Conservation (phyloP, 2,888 invertebrate genomes). For the Tenthredo scrophulariae region DNA sequence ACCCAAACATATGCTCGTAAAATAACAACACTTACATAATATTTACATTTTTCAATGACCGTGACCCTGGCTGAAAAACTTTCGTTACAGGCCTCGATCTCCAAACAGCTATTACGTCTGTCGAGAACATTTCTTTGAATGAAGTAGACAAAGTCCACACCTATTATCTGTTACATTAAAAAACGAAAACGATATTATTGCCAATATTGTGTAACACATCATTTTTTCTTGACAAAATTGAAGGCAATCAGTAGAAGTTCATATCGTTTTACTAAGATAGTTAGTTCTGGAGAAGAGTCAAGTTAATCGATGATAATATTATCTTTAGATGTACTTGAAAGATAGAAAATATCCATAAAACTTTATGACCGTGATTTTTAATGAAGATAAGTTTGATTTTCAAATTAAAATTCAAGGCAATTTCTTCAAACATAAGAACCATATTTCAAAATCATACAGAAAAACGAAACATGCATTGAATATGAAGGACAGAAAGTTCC, state of each 20-base stretch:
- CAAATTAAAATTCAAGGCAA: neutral
- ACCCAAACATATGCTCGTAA: constrained; percentile 10
- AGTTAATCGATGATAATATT: neutral
- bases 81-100: constrained; percentile 96
- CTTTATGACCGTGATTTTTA: neutral
- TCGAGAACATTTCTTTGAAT: constrained; percentile 94
- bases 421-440: neutral
- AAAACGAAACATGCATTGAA: neutral
- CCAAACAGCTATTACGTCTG: constrained; percentile 87
- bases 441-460: no score
- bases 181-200: neutral
- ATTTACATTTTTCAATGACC: constrained; percentile 93
- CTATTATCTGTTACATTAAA: constrained; percentile 86
- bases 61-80: constrained; percentile 91
- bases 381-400: neutral
- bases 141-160: constrained; percentile 94
- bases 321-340: constrained; percentile 1
- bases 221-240: neutral
- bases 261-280: neutral
- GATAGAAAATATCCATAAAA: neutral
- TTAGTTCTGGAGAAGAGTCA: neutral
- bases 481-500: constrained; percentile 28
- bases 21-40: constrained; percentile 85
- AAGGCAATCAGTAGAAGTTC: constrained; percentile 6
- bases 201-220: constrained; percentile 13